Evolutionary conservation across 2,797 vertebrate species (phyloP).

Genomic region (Dryobates pubescens): DNA sequence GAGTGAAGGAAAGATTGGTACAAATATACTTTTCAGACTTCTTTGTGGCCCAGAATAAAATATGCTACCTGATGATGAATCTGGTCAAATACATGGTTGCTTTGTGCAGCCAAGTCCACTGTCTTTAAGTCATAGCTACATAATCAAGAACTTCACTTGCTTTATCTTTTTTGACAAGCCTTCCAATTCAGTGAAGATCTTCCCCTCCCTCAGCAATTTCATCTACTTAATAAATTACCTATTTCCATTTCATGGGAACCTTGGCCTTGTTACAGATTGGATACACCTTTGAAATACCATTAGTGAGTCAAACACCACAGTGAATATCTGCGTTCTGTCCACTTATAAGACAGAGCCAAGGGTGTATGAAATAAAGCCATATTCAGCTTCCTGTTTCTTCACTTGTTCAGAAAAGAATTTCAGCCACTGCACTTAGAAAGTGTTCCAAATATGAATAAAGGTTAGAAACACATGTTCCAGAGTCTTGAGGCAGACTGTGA

Average conservation of each 20-base stretch:
- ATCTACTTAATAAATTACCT: neutral
- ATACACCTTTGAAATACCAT: neutral
- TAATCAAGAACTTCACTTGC: neutral
- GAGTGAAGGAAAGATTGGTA: neutral
- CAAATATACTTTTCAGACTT: neutral
- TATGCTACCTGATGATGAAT: neutral
- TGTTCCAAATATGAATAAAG: neutral
- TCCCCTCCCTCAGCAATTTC: neutral
- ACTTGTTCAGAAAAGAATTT: neutral
- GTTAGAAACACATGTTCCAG: neutral
- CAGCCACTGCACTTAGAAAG: neutral
- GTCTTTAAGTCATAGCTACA: neutral
- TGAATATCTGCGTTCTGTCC: neutral
- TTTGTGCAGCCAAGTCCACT: neutral
- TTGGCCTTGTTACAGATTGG: neutral
- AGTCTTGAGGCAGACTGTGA: neutral
- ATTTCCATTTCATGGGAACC: constrained; percentile 16
- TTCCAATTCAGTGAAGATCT: neutral
- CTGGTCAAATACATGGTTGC: neutral
- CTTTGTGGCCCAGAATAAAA: neutral
- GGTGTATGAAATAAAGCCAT: neutral
- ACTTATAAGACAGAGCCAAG: neutral
- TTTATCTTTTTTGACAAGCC: neutral
- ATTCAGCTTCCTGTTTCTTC: neutral
- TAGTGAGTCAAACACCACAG: neutral